phyloP scores from a whole-genome alignment of 2,797 vertebrate genomes.

The Spea hammondii region DNA sequence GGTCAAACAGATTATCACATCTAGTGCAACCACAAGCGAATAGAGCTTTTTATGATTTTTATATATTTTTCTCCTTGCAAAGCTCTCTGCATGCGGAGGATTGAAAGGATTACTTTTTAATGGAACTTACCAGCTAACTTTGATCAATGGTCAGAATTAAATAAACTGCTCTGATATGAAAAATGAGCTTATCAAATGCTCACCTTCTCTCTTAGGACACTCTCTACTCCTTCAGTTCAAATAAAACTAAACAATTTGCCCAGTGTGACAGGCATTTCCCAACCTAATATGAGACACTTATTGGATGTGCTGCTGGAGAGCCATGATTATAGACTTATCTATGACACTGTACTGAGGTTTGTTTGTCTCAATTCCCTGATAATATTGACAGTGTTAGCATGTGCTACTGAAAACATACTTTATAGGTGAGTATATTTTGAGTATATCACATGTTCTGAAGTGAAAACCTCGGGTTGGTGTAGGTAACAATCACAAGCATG shows the following conservation, averaged over 20 bases:
- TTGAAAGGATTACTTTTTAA: constrained; percentile 50
- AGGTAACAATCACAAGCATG: too few relatives aligned
- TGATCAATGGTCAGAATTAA: constrained; percentile 37
- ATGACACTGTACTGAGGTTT: constrained; percentile 27
- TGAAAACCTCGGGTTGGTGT: too few relatives aligned
- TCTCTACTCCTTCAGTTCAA: neutral
- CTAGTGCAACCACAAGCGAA: constrained; percentile 25
- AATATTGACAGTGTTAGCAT: constrained; percentile 13
- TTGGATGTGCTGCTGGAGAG: constrained; percentile 6
- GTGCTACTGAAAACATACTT: too few relatives aligned
- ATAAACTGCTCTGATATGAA: constrained; percentile 15
- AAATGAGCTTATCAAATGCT: constrained; percentile 17
- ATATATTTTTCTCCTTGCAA: constrained; percentile 21
- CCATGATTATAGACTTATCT: constrained; percentile 29
- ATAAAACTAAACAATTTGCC: constrained; percentile 37
- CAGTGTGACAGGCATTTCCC: constrained; percentile 6
- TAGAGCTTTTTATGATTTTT: neutral
- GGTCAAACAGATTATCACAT: constrained; percentile 22
- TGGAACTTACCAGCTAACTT: constrained; percentile 42
- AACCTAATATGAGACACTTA: constrained; percentile 30
- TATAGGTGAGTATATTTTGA: too few relatives aligned
- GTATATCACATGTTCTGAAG: too few relatives aligned
- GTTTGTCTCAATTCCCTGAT: constrained; percentile 39
- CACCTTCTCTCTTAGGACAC: constrained; percentile 24
- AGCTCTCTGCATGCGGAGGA: constrained; percentile 40